Conservation (phyloP, 2,888 invertebrate genomes). For the Pachliopta kotzebuea region DNA sequence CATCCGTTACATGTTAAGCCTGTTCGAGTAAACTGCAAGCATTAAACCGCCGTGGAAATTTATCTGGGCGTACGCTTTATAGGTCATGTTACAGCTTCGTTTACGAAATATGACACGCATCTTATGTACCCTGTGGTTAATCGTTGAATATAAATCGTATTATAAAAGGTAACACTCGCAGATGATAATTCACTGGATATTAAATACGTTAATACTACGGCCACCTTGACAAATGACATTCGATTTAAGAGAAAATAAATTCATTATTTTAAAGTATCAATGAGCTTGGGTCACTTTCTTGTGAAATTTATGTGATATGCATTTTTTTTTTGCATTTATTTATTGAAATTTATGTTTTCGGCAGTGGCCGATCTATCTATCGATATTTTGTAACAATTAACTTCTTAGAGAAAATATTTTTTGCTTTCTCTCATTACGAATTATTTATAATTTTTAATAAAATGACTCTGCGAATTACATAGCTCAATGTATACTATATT, state of each 20-base stretch:
- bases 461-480: no score
- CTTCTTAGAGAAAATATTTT: no score
- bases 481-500: no score
- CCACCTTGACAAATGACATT: constrained; percentile 25
- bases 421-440: no score
- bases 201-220: constrained; percentile 44
- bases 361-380: no score
- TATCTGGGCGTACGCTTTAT: constrained; percentile 48
- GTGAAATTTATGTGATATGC: constrained; percentile 4
- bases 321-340: background rate
- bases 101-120: constrained; percentile 50
- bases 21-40: constrained; percentile 36
- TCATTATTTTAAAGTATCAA: constrained; percentile 20
- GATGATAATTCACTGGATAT: constrained; percentile 50
- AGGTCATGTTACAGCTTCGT: constrained; percentile 49
- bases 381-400: background rate
- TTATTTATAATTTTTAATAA: no score
- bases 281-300: constrained; percentile 15
- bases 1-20: constrained; percentile 29
- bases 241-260: constrained; percentile 26
- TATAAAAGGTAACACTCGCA: constrained; percentile 44
- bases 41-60: constrained; percentile 49
- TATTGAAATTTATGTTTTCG: no score
- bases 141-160: constrained; percentile 40
- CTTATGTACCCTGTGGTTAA: constrained; percentile 50